These are phyloP conservation scores for human DNA, from an alignment of 2,113 vertebrate species.

Conservation along the genomic window DNA sequence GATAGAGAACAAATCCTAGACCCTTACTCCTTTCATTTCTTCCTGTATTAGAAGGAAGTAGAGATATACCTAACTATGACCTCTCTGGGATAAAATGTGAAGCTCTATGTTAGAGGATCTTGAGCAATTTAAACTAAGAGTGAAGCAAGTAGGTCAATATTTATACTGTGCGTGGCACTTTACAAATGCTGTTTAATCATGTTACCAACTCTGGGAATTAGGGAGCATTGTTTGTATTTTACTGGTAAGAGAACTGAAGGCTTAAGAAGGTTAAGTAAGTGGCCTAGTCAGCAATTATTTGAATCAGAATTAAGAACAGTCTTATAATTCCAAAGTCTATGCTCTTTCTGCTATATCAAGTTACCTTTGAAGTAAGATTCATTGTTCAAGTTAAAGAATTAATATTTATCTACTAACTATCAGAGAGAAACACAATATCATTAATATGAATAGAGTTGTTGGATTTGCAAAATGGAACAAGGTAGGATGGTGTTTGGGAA, in stretches of 20 bases:
- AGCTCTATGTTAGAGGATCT: neutral
- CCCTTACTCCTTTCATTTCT: neutral
- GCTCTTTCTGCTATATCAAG: neutral
- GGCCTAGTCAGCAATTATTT: neutral
- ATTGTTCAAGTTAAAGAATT: constrained; percentile 6
- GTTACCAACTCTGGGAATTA: neutral
- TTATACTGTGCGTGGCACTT: neutral
- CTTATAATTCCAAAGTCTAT: neutral
- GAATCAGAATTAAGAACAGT: neutral
- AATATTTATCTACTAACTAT: neutral
- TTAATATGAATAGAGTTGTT: neutral
- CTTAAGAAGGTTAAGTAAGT: neutral
- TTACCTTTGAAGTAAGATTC: neutral
- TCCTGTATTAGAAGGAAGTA: neutral
- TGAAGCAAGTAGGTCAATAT: neutral
- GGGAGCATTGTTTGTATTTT: neutral
- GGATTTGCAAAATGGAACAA: neutral
- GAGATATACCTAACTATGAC: neutral
- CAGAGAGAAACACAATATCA: neutral
- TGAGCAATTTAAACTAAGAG: neutral
- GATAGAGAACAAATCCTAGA: neutral
- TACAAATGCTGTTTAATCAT: neutral
- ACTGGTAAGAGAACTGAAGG: neutral
- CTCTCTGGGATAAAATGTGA: neutral
- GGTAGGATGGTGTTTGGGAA: neutral